Evolutionary conservation across 2,888 invertebrate genomes (phyloP).

Genomic region (Eulithis prunata): DNA sequence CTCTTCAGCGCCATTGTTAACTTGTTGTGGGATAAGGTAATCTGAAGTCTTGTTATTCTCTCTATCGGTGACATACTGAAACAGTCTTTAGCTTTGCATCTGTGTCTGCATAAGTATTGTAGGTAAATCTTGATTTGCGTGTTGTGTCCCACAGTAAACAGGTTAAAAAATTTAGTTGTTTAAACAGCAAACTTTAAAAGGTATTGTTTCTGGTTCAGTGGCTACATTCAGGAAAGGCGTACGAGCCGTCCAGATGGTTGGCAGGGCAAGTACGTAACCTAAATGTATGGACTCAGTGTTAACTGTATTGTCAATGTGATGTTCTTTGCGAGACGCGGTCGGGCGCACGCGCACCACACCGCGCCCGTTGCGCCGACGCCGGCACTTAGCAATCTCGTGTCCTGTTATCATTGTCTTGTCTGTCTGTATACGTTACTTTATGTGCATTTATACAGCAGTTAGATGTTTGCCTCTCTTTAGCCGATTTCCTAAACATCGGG

Average conservation of each 20-base stretch:
- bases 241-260: slow-evolving; percentile 99
- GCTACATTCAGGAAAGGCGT: slow-evolving; percentile 99
- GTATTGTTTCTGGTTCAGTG: slow-evolving; percentile 89
- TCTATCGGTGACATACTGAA: slow-evolving; percentile 36
- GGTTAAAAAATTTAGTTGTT: slow-evolving; percentile 55
- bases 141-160: slow-evolving; percentile 57
- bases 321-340: slow-evolving; percentile 59
- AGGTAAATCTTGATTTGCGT: slow-evolving; percentile 55
- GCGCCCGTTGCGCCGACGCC: slow-evolving; percentile 50
- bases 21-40: slow-evolving; percentile 46
- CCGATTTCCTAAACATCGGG: slow-evolving; percentile 70
- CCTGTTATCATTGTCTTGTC: slow-evolving; percentile 81
- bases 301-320: slow-evolving; percentile 81
- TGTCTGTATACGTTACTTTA: slow-evolving; percentile 73
- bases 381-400: slow-evolving; percentile 75
- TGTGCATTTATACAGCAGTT: slow-evolving; percentile 82
- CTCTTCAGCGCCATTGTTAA: slow-evolving; percentile 11
- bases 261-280: slow-evolving; percentile 98
- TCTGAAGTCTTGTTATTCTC: slow-evolving; percentile 46
- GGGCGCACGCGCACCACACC: slow-evolving; percentile 54
- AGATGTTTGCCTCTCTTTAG: slow-evolving; percentile 83
- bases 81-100: slow-evolving; percentile 69
- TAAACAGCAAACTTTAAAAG: slow-evolving; percentile 64
- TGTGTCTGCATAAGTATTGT: slow-evolving; percentile 65
- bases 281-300: slow-evolving; percentile 70